A percentile compares a stretch with the other conserved stretches of the same genome.
phyloP scores from a whole-genome alignment of 2,888 invertebrate genomes.

The Crocallis elinguaria region DNA sequence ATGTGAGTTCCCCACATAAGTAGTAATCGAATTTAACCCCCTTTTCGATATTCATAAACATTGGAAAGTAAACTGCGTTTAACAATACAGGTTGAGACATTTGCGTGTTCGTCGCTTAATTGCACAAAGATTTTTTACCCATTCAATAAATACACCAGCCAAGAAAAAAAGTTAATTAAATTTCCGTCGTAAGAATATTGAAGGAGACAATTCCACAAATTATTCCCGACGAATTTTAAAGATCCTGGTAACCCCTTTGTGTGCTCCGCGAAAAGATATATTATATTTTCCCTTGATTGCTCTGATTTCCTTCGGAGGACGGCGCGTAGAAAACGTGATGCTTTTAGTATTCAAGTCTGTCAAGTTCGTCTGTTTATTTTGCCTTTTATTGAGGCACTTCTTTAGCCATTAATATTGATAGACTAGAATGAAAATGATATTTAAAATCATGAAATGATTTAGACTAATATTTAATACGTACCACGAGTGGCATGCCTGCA shows the following conservation, averaged over 20 bases:
- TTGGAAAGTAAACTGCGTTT: no score
- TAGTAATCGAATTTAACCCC: no score
- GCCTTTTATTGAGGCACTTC: slow-evolving; percentile 4
- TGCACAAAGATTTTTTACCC: no score
- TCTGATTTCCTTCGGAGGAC: slow-evolving; percentile 16
- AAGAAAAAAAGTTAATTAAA: slow-evolving; percentile 3
- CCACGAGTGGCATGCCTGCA: no score
- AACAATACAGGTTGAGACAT: no score
- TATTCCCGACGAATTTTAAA: slow-evolving; percentile 11
- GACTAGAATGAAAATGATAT: not conserved
- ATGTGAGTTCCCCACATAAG: no score
- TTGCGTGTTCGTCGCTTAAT: no score
- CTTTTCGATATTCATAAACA: no score
- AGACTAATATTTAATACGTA: not conserved
- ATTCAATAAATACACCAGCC: no score
- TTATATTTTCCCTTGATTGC: slow-evolving; percentile 19
- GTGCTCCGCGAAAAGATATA: slow-evolving; percentile 14
- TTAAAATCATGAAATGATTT: not conserved
- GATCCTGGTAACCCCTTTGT: slow-evolving; percentile 13
- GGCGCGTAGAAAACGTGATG: slow-evolving; percentile 15
- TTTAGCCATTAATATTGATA: not conserved
- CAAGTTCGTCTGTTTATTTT: slow-evolving; percentile 12
- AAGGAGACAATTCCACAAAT: slow-evolving; percentile 14
- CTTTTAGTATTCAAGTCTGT: slow-evolving; percentile 20
- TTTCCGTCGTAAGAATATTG: slow-evolving; percentile 11